Percentiles rank a stretch among this genome's conserved stretches.
Evolutionary conservation across 2,113 vertebrate genomes (phyloP).

Genomic region (Sterna hirundo): DNA sequence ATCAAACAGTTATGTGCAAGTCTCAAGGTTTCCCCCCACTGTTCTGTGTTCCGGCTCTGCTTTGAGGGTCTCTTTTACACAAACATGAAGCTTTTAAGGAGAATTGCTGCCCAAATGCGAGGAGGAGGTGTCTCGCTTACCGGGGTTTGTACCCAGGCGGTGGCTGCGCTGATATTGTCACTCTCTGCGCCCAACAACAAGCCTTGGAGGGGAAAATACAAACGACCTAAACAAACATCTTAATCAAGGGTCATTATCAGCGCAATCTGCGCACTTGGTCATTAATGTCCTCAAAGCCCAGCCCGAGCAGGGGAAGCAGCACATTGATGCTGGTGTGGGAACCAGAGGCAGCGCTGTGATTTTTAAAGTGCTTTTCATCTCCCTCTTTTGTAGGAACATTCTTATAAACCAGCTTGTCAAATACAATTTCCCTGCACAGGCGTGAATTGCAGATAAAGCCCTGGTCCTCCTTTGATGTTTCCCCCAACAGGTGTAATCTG

Average conservation of each 20-base stretch:
- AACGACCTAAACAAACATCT: neutral
- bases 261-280: neutral
- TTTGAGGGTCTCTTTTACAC: accelerated
- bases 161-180: accelerated
- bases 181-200: neutral
- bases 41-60: accelerated
- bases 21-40: accelerated
- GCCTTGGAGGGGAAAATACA: neutral
- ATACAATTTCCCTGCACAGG: neutral
- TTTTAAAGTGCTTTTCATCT: slow-evolving; percentile 51
- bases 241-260: neutral
- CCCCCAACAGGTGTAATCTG: neutral
- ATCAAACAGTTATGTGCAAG: accelerated
- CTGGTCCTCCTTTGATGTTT: neutral
- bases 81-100: accelerated
- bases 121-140: accelerated
- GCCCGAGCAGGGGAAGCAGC: neutral
- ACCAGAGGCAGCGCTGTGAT: neutral
- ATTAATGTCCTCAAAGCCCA: neutral
- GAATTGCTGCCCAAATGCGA: accelerated
- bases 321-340: slow-evolving; percentile 59
- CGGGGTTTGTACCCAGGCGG: neutral
- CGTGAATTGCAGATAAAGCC: neutral
- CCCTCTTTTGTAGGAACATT: slow-evolving; percentile 10
- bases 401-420: slow-evolving; percentile 3